Base-by-base conservation (phyloP, 64 coral and sea anemone genomes). In the Montipora efflorescens region DNA sequence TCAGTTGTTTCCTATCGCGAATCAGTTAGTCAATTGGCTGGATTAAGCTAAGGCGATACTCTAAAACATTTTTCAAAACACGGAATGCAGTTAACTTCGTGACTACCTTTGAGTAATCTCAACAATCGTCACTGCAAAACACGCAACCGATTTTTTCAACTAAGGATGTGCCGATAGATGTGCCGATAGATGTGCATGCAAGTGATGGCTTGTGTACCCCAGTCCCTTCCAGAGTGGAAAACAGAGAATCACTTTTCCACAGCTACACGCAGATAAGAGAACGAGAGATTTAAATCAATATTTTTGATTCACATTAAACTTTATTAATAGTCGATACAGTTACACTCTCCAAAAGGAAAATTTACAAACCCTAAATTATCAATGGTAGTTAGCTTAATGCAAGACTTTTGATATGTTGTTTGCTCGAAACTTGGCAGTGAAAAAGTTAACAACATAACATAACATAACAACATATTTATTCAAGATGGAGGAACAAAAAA, bases 41-140 rank as follows among this genome's bases (percentile, higher is more conserved):
- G 67, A 71, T 71, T 71, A 71, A 71, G 67, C 67, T 71, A 71
- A 71, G 67, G 67, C 67, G 20, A 71, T 71, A 71, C 67, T 71
- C 67, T 22, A 71, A 71, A 71, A 71, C 0, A 71, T 3, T 71
- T 71, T 19, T 71, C 67, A 71, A 71, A 20, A 28, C 67, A 71
- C 5, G 19, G 67, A 71, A 71, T 71, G 67, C 67, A 71, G 19
- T 71, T 71, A 21, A 71, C 8, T 22, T 71, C 67, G 67, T 71
- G 67, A 71, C 67, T 71, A 8, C 67, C 19, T 71, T 71, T 21
- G 67, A 22, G 67, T 10, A 57, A 57, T 57, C 6, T 57, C 53
- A 57, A 57, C 53, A 57, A 71, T 57, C 10, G 53, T 57, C 53
- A 57, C 53, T 57, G 53, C 53, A 57, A 57, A 57, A 57, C 53